Evolutionary conservation across 2,888 invertebrate genomes (phyloP), one percentile per base, ranked within the genome.

Genomic region (Tryphoninae sp.): DNA sequence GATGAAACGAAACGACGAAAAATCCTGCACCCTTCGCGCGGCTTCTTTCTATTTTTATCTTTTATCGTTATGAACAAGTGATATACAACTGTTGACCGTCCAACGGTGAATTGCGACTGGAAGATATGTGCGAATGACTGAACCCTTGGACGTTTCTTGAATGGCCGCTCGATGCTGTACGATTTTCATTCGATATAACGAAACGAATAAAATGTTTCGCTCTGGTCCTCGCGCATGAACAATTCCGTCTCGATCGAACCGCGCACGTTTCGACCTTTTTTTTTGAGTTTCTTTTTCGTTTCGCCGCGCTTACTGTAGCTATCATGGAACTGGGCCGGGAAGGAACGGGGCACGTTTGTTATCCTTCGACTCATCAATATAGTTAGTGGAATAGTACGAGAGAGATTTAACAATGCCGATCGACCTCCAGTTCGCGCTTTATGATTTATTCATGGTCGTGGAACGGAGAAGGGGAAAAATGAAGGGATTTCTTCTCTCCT

Each of bases 391-490:
- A 49, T 26, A 67, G 58, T 11, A 78, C 67, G 68, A 68, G 55
- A 72, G 33, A 72, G 58, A 78, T 79, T 78, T 72, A 67, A 82
- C 68, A 79, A 82, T 79, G 55, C 55, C 72, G 71, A 82, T 82
- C 45, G 61, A 53, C 40, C 53, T 59, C 22, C 22, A 53, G 65
- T 59, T 74, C 67, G 13, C 49, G 59, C 16, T 49, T 62, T 19
- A 2, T 78, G 71, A 67, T 75, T 81, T 78, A 81, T 81, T 81
- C 78, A 81, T 72, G 67, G 53, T 49, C 40, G 22, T 13, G 64
- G 67, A 26, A 61, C 68, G 62, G 22, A 33, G 13, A 13, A 45
- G 59, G 9, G 19, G 53, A 45, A 53, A 45, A 78, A 67, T 64
- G 13, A 65, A 53, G 64, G 58, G 16, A 80, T 62, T 49, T 65